Conservation (phyloP, 2,113 vertebrate species). For the Tachycineta bicolor region DNA sequence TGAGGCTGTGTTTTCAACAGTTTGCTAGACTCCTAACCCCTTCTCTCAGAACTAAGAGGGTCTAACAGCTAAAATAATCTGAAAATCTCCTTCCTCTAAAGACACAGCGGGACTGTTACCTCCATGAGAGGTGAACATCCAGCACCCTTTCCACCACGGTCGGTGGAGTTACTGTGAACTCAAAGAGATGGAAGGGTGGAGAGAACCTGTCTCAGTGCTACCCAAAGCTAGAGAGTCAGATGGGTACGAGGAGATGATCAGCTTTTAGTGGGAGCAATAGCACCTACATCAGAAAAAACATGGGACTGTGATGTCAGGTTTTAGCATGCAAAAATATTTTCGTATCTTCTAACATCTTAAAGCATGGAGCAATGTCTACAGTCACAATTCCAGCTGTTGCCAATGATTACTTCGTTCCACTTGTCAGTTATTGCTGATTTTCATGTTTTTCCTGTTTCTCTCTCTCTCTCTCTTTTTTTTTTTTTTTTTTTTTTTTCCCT, state of each 20-base stretch:
- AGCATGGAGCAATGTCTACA: background rate
- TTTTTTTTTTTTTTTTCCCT: too few species aligned
- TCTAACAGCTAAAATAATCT: background rate
- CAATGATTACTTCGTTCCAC: background rate
- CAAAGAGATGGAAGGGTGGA: background rate
- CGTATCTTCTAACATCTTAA: background rate
- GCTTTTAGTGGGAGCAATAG: background rate
- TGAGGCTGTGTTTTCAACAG: constrained; percentile 9
- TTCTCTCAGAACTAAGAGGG: background rate
- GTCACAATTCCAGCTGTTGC: background rate
- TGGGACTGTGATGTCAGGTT: background rate
- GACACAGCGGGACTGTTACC: fast-evolving
- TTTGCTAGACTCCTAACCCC: background rate
- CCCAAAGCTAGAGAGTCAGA: background rate
- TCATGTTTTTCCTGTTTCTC: background rate
- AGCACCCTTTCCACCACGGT: background rate
- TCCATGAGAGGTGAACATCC: background rate
- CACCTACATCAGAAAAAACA: background rate
- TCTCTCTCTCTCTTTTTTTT: background rate
- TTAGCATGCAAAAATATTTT: background rate
- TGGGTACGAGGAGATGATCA: background rate
- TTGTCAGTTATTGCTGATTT: constrained; percentile 9
- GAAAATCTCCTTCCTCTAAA: background rate
- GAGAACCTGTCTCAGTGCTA: background rate
- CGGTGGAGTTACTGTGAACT: background rate